Conservation (phyloP, 2,888 invertebrate genomes). For the Barypeithes pellucidus region DNA sequence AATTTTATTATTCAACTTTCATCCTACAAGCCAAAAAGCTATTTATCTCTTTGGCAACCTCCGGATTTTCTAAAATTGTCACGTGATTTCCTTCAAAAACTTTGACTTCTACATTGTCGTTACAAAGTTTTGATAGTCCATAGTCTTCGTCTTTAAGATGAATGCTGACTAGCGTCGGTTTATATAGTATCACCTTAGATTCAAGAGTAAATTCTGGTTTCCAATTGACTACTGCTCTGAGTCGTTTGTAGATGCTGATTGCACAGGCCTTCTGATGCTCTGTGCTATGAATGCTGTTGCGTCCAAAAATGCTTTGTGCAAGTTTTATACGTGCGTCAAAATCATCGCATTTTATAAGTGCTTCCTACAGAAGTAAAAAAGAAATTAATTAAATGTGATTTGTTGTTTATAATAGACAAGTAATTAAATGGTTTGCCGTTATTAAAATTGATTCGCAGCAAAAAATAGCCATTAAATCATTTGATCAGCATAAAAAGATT, state of each 20-base stretch:
- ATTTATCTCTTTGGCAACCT: slow-evolving; percentile 17
- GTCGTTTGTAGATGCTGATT: slow-evolving; percentile 55
- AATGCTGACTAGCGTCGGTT: slow-evolving; percentile 55
- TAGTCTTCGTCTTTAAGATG: slow-evolving; percentile 75
- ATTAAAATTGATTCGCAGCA: too few species aligned
- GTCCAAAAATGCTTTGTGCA: slow-evolving; percentile 27
- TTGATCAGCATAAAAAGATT: too few species aligned
- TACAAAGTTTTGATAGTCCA: slow-evolving; percentile 71
- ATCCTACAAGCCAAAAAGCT: too few species aligned
- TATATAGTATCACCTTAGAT: slow-evolving; percentile 57
- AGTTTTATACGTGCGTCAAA: slow-evolving; percentile 68
- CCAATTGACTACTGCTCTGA: slow-evolving; percentile 56
- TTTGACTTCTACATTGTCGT: slow-evolving; percentile 74
- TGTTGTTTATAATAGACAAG: too few species aligned
- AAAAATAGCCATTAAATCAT: too few species aligned
- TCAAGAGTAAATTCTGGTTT: slow-evolving; percentile 57
- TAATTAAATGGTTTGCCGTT: too few species aligned
- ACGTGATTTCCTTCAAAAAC: slow-evolving; percentile 82
- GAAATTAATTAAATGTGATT: too few species aligned
- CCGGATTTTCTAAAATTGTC: slow-evolving; percentile 78
- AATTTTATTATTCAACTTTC: too few species aligned
- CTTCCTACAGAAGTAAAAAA: slow-evolving; percentile 59
- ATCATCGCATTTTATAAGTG: slow-evolving; percentile 73
- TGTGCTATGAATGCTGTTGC: slow-evolving; percentile 7
- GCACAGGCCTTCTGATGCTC: slow-evolving; percentile 41